Conservation (phyloP, 2,113 vertebrate genomes). For the Eurystomus gularis region DNA sequence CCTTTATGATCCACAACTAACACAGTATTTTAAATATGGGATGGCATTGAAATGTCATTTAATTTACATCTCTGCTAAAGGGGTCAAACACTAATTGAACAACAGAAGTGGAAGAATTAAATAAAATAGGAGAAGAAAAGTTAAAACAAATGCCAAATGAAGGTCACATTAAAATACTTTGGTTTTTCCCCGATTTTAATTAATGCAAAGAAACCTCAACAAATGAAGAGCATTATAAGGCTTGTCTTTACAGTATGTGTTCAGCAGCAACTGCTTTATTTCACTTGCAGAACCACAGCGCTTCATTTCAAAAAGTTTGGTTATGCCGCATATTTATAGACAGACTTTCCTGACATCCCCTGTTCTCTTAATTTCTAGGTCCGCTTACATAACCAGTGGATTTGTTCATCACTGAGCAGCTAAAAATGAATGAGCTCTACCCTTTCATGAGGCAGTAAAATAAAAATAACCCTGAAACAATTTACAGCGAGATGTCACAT, state of each 20-base stretch:
- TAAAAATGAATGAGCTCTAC: background rate
- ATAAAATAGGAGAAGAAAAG: slow-evolving; percentile 98
- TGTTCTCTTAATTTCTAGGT: background rate
- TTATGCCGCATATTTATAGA: background rate
- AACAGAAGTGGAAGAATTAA: slow-evolving; percentile 99
- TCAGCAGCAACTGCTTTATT: background rate
- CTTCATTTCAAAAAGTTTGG: slow-evolving; percentile 25
- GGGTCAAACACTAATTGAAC: slow-evolving; percentile 99
- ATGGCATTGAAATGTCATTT: slow-evolving; percentile 99
- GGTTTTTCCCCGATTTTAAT: slow-evolving; percentile 77
- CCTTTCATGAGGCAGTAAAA: background rate
- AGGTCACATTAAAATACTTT: slow-evolving; percentile 97
- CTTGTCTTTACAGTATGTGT: slow-evolving; percentile 4
- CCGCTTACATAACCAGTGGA: background rate
- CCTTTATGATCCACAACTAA: slow-evolving; percentile 99
- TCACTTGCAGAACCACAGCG: background rate
- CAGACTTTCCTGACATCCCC: background rate
- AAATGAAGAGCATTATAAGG: slow-evolving; percentile 60
- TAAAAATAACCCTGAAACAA: background rate
- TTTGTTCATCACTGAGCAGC: background rate
- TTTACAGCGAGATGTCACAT: background rate
- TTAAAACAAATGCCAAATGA: slow-evolving; percentile 98
- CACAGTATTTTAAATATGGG: slow-evolving; percentile 99
- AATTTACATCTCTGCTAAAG: slow-evolving; percentile 99
- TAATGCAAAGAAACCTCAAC: slow-evolving; percentile 78